Evolutionary conservation across 64 coral and sea anemone species (phyloP).

Genomic region (Stichodactyla helianthus): DNA sequence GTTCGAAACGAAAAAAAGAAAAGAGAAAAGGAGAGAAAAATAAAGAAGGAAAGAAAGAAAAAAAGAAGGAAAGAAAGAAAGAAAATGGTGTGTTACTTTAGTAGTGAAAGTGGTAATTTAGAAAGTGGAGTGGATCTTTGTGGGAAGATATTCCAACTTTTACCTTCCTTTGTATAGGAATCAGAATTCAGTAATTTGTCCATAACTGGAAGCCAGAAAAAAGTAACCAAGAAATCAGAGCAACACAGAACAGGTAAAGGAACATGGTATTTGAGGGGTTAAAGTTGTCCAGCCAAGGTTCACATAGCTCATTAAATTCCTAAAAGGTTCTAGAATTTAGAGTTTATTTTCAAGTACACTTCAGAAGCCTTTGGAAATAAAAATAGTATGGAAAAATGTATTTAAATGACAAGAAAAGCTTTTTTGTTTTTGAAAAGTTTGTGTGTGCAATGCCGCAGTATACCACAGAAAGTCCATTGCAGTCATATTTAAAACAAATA

Average conservation of each 20-base stretch:
- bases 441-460: no score
- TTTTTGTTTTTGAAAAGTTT: no score
- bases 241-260: slow-evolving; percentile 69
- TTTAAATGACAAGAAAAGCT: no score
- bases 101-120: background rate
- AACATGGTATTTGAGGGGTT: background rate
- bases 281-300: no score
- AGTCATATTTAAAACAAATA: no score
- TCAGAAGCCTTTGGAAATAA: no score
- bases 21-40: background rate
- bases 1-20: background rate
- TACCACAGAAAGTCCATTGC: no score
- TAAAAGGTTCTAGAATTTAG: no score
- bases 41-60: no score
- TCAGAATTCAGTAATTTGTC: slow-evolving; percentile 68
- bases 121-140: background rate
- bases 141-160: background rate
- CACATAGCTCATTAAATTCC: no score
- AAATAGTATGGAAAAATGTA: no score
- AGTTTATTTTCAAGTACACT: no score
- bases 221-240: slow-evolving; percentile 38
- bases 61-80: background rate
- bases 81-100: background rate
- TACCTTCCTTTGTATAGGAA: slow-evolving; percentile 28
- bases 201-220: slow-evolving; percentile 48